Base-by-base conservation (phyloP, 2,888 invertebrate species). In the Caenorhabditis sp. region DNA sequence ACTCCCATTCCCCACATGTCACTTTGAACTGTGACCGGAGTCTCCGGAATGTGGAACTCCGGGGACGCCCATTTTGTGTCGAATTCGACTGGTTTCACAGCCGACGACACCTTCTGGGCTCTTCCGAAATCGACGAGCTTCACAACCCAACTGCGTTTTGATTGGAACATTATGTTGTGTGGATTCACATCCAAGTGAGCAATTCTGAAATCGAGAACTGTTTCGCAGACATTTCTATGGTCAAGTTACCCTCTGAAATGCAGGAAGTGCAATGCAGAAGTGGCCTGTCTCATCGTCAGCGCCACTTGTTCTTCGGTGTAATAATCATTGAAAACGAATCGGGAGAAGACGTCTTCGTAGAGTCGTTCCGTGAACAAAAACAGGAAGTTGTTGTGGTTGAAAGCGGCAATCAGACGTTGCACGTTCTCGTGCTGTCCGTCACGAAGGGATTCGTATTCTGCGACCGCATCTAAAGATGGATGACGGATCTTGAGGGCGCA, bases 1-100 rank as follows among this genome's bases (percentile, higher is more conserved):
- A 95, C 95, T 59, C 96, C 98, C 56, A 98, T 92, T 20, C 95
- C 94, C 99, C 98, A 99, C 86, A 98, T 93, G 90, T 99, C 99
- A 15, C 90, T 89, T 2, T 95, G 94, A 89, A 95, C 94, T 90
- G 93, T 94, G 32, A 95, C 94, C 6, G 94, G 93, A 90, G 96
- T 95, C 89, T 95, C 85, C 1, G 63, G 59, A 15, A 80, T 62
- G 46, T 81, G 78, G 75, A 78, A 73, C 70, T 88, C 88, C 6
- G 88, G 88, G 2, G 88, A 81, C 8, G 85, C 81, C 88, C 88
- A 88, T 61, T 87, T 82, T 9, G 82, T 79, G 48, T 86, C 83
- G 46, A 84, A 76, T 7, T 76, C 79, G 8, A 39, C 50, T 9
- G 82, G 79, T 37, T 81, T 80, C 24, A 56, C 48, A 13, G 80